Base-by-base conservation (phyloP, 2,888 invertebrate species). In the Oscheius sp. region DNA sequence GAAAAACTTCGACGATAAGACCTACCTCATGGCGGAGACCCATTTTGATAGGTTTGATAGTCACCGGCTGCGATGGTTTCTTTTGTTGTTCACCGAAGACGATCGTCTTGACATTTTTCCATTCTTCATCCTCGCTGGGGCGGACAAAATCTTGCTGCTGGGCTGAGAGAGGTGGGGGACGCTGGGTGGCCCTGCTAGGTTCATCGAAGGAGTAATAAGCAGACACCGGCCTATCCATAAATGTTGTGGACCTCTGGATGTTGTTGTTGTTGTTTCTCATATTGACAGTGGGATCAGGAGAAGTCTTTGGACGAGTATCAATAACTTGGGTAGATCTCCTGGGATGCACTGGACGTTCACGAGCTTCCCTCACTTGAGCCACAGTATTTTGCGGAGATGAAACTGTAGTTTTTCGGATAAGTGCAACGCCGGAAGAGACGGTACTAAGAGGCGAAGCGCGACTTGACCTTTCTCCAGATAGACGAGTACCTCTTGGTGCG, bases 401-500 rank as follows among this genome's bases (percentile, higher is more conserved):
- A 27, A n/a, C 27, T 29, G n/a, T 58, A n/a, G 29, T 29, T 16
- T 21, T n/a, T 9, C 58, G 58, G 27, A 58, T 58, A 18, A 58
- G 58, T n/a, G 25, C 58, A 58, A 58, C 58, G 12, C 58, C 58
- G 29, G 58, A 58, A 63, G 18, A n/a, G 12, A 43, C 45, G 13
- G 64, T 45, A 21, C 23, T 49, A 25, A 29, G n/a, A 29, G 52
- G 29, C 6, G 27, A 35, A 61, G 41, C 3, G 18, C n/a, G 21
- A 12, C 25, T 64, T 46, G 27, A 25, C 1, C 16, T 21, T 25
- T 49, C 45, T 25, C 25, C 49, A 64, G 52, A 52, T 61, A 23
- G n/a, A 35, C n/a, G 13, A 35, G 16, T 27, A 18, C 27, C n/a
- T 35, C 16, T 27, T 21, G 16, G 21, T 12, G 18, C 21, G 16